A percentile compares a stretch with the other conserved stretches of the same genome.
Evolutionary conservation across 2,888 invertebrate genomes (phyloP).

Genomic region (Caenorhabditis sp.): DNA sequence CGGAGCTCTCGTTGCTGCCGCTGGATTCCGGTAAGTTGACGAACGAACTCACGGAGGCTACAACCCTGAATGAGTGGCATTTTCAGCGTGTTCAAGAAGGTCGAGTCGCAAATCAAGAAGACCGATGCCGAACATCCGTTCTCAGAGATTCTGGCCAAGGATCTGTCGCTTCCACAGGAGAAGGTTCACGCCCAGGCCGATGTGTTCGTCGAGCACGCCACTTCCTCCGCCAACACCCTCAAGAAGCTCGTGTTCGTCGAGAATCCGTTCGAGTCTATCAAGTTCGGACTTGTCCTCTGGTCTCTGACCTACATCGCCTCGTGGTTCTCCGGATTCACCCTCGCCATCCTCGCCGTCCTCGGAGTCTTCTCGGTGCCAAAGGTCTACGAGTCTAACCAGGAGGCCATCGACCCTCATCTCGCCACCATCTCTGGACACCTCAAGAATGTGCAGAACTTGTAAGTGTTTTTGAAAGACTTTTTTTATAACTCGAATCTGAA

Average conservation of each 20-base stretch:
- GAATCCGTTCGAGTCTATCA: conserved; percentile 89
- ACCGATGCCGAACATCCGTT: conserved; percentile 95
- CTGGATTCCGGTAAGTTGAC: conserved; percentile 86
- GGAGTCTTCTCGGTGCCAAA: conserved; percentile 77
- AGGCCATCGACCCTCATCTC: conserved; percentile 77
- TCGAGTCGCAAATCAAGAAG: conserved; percentile 84
- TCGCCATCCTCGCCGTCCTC: conserved; percentile 87
- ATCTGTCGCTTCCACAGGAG: conserved; percentile 90
- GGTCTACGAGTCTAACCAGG: conserved; percentile 78
- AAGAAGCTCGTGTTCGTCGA: conserved; percentile 95
- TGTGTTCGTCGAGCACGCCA: conserved; percentile 89
- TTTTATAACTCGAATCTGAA: background rate
- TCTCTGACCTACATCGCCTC: conserved; percentile 96
- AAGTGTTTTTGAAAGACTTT: conserved; percentile 32
- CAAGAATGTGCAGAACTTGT: conserved; percentile 74
- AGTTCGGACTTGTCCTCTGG: conserved; percentile 94
- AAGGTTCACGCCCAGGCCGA: conserved; percentile 92
- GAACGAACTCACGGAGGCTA: conserved; percentile 83
- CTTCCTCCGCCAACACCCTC: conserved; percentile 88
- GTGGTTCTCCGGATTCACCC: conserved; percentile 99
- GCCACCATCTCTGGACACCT: conserved; percentile 72
- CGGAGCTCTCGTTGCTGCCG: conserved; percentile 88
- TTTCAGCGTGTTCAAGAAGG: conserved; percentile 64
- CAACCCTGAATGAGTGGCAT: conserved; percentile 84
- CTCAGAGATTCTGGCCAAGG: conserved; percentile 90